Percentiles rank a stretch among this genome's conserved stretches.
Evolutionary conservation across 2,888 invertebrate species (phyloP).

Genomic region (Athrips mouffetella): DNA sequence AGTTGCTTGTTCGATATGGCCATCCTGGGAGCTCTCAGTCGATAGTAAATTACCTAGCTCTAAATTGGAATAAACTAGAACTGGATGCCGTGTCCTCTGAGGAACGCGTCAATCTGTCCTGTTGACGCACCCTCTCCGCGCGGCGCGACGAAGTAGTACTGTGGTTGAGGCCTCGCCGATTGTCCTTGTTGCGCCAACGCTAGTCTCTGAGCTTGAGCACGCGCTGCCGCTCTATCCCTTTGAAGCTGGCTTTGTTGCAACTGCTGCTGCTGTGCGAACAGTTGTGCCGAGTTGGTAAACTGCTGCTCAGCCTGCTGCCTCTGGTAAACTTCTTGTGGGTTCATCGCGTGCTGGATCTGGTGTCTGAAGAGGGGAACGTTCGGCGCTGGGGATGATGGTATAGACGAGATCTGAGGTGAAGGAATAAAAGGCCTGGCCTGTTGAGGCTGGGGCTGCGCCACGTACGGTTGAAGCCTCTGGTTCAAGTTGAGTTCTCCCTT

Average conservation of each 20-base stretch:
- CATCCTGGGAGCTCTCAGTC: slow-evolving; percentile 32
- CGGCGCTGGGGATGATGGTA: slow-evolving; percentile 49
- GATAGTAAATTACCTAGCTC: slow-evolving; percentile 51
- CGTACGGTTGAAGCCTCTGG: slow-evolving; percentile 86
- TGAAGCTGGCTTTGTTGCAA: slow-evolving; percentile 82
- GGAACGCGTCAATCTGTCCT: slow-evolving; percentile 89
- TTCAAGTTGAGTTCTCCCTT: slow-evolving; percentile 84
- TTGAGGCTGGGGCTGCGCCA: slow-evolving; percentile 79
- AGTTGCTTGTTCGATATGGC: slow-evolving; percentile 34
- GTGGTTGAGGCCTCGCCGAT: slow-evolving; percentile 49
- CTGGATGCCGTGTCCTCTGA: slow-evolving; percentile 84
- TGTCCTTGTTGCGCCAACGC: slow-evolving; percentile 53
- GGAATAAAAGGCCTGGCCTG: slow-evolving; percentile 72
- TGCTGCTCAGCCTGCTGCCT: slow-evolving; percentile 80
- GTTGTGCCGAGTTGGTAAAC: slow-evolving; percentile 81
- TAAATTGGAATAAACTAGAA: slow-evolving; percentile 62
- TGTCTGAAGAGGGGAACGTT: slow-evolving; percentile 71
- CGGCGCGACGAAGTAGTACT: slow-evolving; percentile 80
- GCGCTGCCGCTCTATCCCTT: slow-evolving; percentile 75
- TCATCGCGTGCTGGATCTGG: slow-evolving; percentile 53
- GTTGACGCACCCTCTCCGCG: slow-evolving; percentile 71
- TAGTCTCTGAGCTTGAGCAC: slow-evolving; percentile 69
- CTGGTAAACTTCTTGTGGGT: slow-evolving; percentile 74
- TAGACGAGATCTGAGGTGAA: slow-evolving; percentile 77
- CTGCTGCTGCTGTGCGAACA: slow-evolving; percentile 83